Conservation (phyloP, 2,113 vertebrate species). For the Loxodonta africana region DNA sequence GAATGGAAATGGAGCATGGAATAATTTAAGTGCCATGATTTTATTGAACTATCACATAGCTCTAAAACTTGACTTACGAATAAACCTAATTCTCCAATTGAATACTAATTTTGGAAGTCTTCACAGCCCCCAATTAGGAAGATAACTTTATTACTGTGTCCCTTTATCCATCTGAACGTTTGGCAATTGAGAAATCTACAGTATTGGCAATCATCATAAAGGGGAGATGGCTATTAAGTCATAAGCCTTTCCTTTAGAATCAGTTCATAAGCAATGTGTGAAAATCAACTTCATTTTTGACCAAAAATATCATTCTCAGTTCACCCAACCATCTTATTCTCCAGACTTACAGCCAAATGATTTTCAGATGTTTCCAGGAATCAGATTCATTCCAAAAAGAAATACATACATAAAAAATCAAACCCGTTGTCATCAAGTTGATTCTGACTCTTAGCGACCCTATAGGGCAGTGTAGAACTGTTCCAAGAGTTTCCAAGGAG, state of each 20-base stretch:
- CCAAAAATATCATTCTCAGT: constrained; percentile 38
- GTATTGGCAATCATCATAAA: background rate
- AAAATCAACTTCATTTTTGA: constrained; percentile 53
- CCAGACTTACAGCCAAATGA: constrained; percentile 40
- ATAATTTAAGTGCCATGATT: background rate
- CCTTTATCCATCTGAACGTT: background rate
- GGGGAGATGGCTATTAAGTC: background rate
- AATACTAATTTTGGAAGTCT: background rate
- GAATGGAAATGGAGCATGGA: background rate
- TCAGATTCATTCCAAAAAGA: constrained; percentile 34
- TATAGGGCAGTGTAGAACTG: too few relatives aligned
- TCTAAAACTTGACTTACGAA: background rate
- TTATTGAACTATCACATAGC: constrained; percentile 40
- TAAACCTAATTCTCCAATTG: background rate
- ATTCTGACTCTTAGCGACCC: too few relatives aligned
- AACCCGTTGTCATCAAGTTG: too few relatives aligned
- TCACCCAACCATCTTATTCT: constrained; percentile 40
- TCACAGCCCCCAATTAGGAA: background rate
- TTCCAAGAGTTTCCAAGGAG: too few relatives aligned
- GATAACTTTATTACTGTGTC: background rate
- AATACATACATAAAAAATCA: background rate
- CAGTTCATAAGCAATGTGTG: constrained; percentile 30
- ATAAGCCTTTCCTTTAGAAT: constrained; percentile 24
- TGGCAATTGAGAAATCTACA: background rate
- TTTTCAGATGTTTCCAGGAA: background rate